Percentiles rank a stretch among this genome's conserved stretches.
These are phyloP conservation scores for Alethe castanea DNA, from an alignment of 2,113 vertebrate species.

Conservation along the genomic window DNA sequence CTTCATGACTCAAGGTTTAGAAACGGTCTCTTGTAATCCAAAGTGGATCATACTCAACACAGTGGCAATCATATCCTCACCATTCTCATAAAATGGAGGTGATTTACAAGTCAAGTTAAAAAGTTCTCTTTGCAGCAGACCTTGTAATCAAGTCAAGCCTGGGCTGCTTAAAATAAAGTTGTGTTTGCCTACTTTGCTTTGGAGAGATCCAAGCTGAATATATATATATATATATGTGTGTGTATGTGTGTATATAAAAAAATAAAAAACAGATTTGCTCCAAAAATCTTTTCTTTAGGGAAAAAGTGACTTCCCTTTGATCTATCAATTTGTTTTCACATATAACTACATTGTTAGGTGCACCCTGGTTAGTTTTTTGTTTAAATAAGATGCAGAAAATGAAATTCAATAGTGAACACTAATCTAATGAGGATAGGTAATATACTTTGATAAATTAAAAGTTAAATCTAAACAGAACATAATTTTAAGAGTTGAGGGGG, in stretches of 20 bases:
- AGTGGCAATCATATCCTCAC: neutral
- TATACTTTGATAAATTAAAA: neutral
- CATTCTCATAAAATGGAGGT: neutral
- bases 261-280: neutral
- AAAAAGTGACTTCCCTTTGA: neutral
- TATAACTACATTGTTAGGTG: neutral
- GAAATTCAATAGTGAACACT: neutral
- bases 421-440: neutral
- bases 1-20: neutral
- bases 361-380: neutral
- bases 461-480: neutral
- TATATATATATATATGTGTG: too few species aligned
- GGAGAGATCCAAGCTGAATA: neutral
- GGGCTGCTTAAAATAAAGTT: neutral
- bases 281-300: neutral
- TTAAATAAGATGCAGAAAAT: neutral
- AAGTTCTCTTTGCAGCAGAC: neutral
- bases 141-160: neutral
- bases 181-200: neutral
- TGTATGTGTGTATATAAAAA: neutral
- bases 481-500: neutral
- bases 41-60: neutral
- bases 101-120: neutral
- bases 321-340: neutral
- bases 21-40: neutral